A percentile compares a stretch with the other conserved stretches of the same genome.
Conservation (phyloP, 2,888 invertebrate species). For the Lordiphosa fenestrarum region DNA sequence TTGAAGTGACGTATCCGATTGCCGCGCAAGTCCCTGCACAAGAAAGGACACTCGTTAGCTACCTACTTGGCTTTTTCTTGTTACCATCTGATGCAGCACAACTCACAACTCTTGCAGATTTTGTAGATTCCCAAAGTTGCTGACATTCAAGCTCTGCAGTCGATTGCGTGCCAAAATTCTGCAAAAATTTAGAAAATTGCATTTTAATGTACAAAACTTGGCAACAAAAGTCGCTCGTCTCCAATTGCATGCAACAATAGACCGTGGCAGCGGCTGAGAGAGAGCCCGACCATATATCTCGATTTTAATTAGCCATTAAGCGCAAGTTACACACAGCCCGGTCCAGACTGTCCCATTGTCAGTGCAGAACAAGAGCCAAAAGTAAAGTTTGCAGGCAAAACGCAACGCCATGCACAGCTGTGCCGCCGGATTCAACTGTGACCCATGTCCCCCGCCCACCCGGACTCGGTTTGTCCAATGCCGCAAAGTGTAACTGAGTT, state of each 20-base stretch:
- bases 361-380: constrained; percentile 25
- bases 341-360: constrained; percentile 26
- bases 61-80: background rate
- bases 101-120: constrained; percentile 76
- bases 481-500: constrained; percentile 67
- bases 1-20: constrained; percentile 80
- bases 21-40: constrained; percentile 81
- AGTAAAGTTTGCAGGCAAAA: constrained; percentile 23
- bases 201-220: constrained; percentile 54
- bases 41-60: constrained; percentile 1
- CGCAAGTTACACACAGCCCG: constrained; percentile 34
- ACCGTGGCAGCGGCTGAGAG: background rate
- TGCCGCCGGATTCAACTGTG: constrained; percentile 31
- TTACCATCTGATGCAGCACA: constrained; percentile 3
- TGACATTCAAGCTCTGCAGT: constrained; percentile 61
- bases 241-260: constrained; percentile 26
- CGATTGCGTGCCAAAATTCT: constrained; percentile 78
- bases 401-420: constrained; percentile 49
- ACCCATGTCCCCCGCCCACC: background rate
- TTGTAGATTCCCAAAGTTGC: constrained; percentile 70
- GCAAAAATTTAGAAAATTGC: constrained; percentile 39
- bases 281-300: constrained; percentile 30
- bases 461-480: constrained; percentile 4
- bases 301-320: constrained; percentile 68
- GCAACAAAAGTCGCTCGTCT: constrained; percentile 21